Percentiles rank a stretch among this genome's conserved stretches.
phyloP scores from a whole-genome alignment of 2,797 vertebrate genomes.

The Cossypha niveicapilla region DNA sequence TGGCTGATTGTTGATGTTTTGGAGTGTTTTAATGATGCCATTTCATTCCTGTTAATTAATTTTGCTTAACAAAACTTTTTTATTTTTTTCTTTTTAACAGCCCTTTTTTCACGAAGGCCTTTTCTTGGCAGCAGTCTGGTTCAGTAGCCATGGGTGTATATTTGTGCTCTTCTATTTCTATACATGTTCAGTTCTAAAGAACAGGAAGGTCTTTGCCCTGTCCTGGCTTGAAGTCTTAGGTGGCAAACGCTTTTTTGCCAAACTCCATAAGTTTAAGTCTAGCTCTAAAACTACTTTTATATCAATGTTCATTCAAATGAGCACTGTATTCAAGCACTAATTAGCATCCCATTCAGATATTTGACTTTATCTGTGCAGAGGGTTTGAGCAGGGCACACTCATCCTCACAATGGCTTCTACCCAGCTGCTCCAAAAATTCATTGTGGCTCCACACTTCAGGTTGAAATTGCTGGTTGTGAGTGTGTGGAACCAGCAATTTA shows the following conservation, averaged over 20 bases:
- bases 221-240: background rate
- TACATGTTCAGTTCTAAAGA: accelerated
- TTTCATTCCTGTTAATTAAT: background rate
- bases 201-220: background rate
- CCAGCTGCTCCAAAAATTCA: background rate
- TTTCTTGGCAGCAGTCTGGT: background rate
- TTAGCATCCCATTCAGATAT: background rate
- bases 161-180: background rate
- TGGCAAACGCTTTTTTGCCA: accelerated
- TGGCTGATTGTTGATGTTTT: background rate
- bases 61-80: background rate
- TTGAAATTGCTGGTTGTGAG: background rate
- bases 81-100: background rate
- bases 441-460: background rate
- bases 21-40: accelerated
- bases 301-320: background rate
- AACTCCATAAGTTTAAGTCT: background rate
- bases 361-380: background rate
- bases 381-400: background rate
- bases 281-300: background rate
- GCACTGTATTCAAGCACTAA: background rate
- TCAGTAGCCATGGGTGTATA: background rate
- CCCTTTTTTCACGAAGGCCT: background rate
- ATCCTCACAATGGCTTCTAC: background rate
- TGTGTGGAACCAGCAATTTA: background rate